Evolutionary conservation across 2,888 invertebrate species (phyloP).

Genomic region (Agriopis leucophaearia): DNA sequence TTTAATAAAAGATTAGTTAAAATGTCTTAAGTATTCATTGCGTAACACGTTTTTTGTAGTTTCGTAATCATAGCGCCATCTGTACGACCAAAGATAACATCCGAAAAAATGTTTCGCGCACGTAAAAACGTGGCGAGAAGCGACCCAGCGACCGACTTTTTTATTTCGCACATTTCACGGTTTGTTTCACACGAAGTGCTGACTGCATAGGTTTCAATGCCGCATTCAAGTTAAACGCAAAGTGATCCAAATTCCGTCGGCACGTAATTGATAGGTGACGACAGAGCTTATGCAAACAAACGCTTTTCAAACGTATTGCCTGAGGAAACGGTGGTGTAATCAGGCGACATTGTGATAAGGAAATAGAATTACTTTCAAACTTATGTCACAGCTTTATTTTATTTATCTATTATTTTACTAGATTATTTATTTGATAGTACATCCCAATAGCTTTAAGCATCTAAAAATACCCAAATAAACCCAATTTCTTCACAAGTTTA

Average conservation of each 20-base stretch:
- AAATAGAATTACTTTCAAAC: slow-evolving; percentile 51
- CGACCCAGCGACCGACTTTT: slow-evolving; percentile 66
- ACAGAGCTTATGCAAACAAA: slow-evolving; percentile 74
- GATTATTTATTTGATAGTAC: neutral
- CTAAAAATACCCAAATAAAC: neutral
- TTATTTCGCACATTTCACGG: slow-evolving; percentile 71
- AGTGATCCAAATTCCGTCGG: slow-evolving; percentile 69
- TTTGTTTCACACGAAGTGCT: slow-evolving; percentile 68
- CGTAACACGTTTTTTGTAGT: slow-evolving; percentile 54
- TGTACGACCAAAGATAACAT: slow-evolving; percentile 51
- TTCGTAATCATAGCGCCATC: slow-evolving; percentile 52
- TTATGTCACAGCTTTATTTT: slow-evolving; percentile 50
- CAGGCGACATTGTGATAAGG: slow-evolving; percentile 60
- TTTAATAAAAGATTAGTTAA: slow-evolving; percentile 32
- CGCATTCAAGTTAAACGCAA: slow-evolving; percentile 61
- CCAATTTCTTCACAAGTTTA: neutral
- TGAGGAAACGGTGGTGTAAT: slow-evolving; percentile 63
- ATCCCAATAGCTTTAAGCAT: no score
- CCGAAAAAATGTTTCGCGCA: slow-evolving; percentile 55
- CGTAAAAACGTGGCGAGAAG: slow-evolving; percentile 58
- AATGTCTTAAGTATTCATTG: slow-evolving; percentile 42
- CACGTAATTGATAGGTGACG: slow-evolving; percentile 77
- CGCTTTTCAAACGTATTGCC: slow-evolving; percentile 58
- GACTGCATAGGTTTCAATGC: slow-evolving; percentile 68
- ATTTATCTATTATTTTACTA: slow-evolving; percentile 28